A percentile compares a stretch with the other conserved stretches of the same genome.
Conservation (phyloP, 35 echinoderm and acorn worm genomes). For the Heliocidaris erythrogramma region DNA sequence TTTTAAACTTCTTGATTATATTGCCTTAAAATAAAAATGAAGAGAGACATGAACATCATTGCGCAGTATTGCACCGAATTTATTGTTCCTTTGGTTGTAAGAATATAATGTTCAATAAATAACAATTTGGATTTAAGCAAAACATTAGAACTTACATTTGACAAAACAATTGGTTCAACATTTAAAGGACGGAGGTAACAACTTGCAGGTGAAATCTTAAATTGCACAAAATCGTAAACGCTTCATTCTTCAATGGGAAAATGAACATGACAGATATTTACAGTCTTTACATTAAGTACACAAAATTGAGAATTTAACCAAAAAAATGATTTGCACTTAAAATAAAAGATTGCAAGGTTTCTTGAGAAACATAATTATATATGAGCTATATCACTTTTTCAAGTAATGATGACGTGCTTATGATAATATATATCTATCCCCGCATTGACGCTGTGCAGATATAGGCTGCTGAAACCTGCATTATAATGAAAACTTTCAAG, state of each 20-base stretch:
- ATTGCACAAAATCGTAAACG: not conserved
- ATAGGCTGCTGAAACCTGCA: too few species aligned
- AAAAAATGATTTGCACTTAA: too few species aligned
- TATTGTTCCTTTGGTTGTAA: not conserved
- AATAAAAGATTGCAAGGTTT: too few species aligned
- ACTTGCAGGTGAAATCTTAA: not conserved
- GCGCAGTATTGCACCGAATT: not conserved
- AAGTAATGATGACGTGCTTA: too few species aligned
- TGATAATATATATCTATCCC: too few species aligned
- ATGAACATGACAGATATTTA: not conserved
- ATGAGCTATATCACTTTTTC: too few species aligned
- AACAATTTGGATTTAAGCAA: not conserved
- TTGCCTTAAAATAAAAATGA: not conserved
- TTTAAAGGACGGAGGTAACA: not conserved
- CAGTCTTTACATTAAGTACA: too few species aligned
- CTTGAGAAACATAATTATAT: too few species aligned
- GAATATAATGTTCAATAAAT: not conserved
- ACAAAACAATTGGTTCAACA: not conserved
- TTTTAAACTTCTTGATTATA: too few species aligned
- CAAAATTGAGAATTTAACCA: too few species aligned
- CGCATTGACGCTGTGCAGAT: too few species aligned
- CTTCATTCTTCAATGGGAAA: not conserved
- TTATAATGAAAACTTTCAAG: too few species aligned
- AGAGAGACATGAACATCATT: not conserved
- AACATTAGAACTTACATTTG: not conserved